These are phyloP conservation scores for Daphoenositta chrysoptera DNA, from an alignment of 2,113 vertebrate genomes.

Conservation along the genomic window DNA sequence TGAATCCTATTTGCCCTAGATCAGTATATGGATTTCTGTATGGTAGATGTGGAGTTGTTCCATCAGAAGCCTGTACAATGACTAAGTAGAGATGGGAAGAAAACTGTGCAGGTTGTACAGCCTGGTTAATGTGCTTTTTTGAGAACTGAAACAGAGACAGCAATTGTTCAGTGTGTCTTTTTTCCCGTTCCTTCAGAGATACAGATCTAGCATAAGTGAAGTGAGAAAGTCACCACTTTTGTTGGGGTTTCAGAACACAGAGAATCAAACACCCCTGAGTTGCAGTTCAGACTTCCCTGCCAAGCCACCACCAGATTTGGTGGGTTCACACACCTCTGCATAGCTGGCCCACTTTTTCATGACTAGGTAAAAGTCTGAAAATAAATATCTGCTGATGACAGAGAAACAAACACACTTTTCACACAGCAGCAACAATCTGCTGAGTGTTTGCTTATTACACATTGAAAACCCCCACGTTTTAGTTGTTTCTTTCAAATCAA, in stretches of 20 bases:
- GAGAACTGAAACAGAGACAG: not conserved
- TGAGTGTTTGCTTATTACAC: not conserved
- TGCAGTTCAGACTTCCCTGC: not conserved
- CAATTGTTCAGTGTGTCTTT: not conserved
- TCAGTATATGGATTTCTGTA: not conserved
- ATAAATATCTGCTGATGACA: not conserved
- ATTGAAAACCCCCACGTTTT: rapidly evolving
- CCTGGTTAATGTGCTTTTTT: not conserved
- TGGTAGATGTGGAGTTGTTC: not conserved
- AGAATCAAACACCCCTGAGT: not conserved
- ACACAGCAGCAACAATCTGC: not conserved
- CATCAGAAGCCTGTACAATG: not conserved
- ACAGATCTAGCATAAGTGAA: not conserved
- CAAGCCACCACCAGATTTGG: not conserved
- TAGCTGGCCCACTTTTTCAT: not conserved
- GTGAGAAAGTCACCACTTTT: not conserved
- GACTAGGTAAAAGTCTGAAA: not conserved
- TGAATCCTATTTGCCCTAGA: not conserved
- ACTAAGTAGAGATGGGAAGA: not conserved
- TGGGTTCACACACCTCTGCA: not conserved
- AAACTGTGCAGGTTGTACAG: not conserved
- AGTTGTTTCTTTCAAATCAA: not conserved
- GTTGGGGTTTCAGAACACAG: not conserved
- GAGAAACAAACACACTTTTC: not conserved
- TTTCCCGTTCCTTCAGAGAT: not conserved